Evolutionary conservation across 2,888 invertebrate species (phyloP).

Genomic region (Pterostichus niger): DNA sequence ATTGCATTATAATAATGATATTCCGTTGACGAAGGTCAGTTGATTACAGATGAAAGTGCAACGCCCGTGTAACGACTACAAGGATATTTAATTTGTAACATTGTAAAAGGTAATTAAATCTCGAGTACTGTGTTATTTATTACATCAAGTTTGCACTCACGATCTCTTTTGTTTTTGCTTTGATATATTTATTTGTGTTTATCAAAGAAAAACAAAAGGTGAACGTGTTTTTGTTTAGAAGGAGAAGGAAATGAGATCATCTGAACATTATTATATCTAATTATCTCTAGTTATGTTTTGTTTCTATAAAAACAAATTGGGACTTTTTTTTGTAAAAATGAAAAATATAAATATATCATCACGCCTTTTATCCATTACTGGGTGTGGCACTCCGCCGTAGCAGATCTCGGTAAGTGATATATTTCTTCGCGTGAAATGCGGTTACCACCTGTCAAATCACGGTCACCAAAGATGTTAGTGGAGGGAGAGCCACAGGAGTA

Average conservation of each 20-base stretch:
- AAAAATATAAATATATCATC: no score
- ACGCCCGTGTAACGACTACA: constrained; percentile 34
- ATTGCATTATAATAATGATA: constrained; percentile 38
- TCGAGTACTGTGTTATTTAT: constrained; percentile 30
- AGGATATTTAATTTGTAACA: constrained; percentile 46
- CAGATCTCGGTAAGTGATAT: no score
- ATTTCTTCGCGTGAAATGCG: no score
- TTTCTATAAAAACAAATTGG: neutral
- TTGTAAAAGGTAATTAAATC: constrained; percentile 40
- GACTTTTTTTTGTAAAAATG: no score
- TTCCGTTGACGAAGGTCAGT: constrained; percentile 48
- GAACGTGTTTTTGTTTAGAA: constrained; percentile 12
- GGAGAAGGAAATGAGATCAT: neutral
- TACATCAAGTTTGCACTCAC: constrained; percentile 38
- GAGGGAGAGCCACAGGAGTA: no score
- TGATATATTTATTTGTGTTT: constrained; percentile 41
- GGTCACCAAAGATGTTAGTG: no score
- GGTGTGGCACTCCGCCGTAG: no score
- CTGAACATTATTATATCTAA: neutral
- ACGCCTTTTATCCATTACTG: no score
- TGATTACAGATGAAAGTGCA: constrained; percentile 43
- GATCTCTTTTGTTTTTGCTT: constrained; percentile 29
- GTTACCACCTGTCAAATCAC: no score
- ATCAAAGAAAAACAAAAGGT: constrained; percentile 19
- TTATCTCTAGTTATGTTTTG: neutral